Evolutionary conservation across 2,113 vertebrate genomes (phyloP), one percentile per base, ranked within the genome.

Genomic region (Agelaius phoeniceus): DNA sequence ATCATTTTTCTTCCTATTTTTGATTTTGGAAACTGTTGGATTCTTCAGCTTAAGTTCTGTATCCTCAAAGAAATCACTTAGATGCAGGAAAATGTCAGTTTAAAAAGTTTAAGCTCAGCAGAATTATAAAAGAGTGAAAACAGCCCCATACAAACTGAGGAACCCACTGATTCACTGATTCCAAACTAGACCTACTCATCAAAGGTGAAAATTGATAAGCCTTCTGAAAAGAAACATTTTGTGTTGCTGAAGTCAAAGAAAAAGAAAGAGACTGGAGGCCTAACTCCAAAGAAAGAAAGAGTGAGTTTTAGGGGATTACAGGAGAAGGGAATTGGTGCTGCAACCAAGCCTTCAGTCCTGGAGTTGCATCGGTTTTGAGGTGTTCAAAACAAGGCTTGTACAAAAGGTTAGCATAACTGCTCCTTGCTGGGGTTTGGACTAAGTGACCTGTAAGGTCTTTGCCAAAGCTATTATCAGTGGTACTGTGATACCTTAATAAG

Each of bases 401-500:
- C 43, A 77, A 94, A 93, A 94, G 90, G 82, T 94, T 86, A 87
- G 27, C 37, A 16, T 51, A 91, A 84, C 44, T 73, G 39, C 24
- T 94, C 71, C 58, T 91, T 73, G 43, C 61, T 49, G 68, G n/a
- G 35, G n/a, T 89, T 89, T 88, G 82, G 88, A 96, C 89, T 74
- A 76, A 84, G 21, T 75, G 90, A 95, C 96, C 89, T 91, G 81
- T 74, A 85, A 88, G 85, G 93, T 92, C 89, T 90, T 93, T 90
- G 84, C 79, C 87, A 90, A 90, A 90, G 90, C 72, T 93, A 65
- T 96, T 94, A 97, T 96, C 84, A 91, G 3, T 82, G 84, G 76
- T 88, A 68, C 84, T 92, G 59, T 87, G 92, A 97, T 94, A 95
- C 83, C 39, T 90, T 95, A 87, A 82, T 94, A 77, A 83, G 68